Percentiles rank a stretch among this genome's conserved stretches.
These are phyloP conservation scores for Tiphia femorata DNA, from an alignment of 2,888 invertebrate genomes.

Conservation along the genomic window DNA sequence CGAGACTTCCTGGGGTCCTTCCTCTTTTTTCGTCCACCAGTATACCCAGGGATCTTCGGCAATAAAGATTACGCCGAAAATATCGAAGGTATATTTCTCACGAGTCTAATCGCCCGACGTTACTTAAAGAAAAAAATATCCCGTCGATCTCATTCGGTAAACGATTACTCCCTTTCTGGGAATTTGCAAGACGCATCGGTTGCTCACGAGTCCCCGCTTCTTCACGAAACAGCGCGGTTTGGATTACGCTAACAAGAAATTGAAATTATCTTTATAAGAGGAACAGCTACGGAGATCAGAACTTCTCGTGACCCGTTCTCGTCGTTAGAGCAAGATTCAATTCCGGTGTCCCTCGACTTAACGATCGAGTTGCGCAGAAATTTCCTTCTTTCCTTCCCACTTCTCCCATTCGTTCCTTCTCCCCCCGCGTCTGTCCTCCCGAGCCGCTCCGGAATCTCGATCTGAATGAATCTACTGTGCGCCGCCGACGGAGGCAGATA, in stretches of 20 bases:
- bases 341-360: conserved; percentile 19
- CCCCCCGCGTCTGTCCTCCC: neutral
- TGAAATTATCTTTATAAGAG: neutral
- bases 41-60: too few species aligned
- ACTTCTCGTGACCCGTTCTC: neutral
- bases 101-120: too few species aligned
- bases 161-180: too few species aligned
- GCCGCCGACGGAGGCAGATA: conserved; percentile 29
- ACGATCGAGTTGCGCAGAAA: conserved; percentile 24
- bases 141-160: too few species aligned
- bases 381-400: too few species aligned
- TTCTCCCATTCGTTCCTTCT: too few species aligned
- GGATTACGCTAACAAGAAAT: neutral
- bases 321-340: conserved; percentile 18
- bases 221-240: too few species aligned
- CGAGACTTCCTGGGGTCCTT: conserved; percentile 26
- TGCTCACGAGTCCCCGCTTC: neutral
- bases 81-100: too few species aligned
- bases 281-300: neutral
- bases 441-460: neutral
- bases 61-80: too few species aligned
- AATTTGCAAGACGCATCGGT: conserved; percentile 39
- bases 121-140: too few species aligned
- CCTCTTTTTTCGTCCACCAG: too few species aligned
- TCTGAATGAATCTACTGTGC: conserved; percentile 42